A percentile compares a stretch with the other conserved stretches of the same genome.
These are phyloP conservation scores for Mobula birostris DNA, from an alignment of 2,113 vertebrate species.

Conservation along the genomic window DNA sequence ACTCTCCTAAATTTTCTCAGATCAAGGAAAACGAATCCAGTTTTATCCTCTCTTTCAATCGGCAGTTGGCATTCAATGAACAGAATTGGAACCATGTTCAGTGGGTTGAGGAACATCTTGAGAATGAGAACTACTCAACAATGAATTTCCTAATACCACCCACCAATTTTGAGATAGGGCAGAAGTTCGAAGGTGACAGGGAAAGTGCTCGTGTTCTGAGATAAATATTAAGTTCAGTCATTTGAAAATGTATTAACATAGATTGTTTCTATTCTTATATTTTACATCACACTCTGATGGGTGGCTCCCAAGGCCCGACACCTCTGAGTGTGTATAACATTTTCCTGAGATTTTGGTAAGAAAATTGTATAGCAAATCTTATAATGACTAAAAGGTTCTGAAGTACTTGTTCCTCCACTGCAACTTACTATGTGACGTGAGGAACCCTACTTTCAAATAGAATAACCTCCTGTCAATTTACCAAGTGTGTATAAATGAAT, in stretches of 20 bases:
- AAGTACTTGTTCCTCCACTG: neutral
- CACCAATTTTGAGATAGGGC: neutral
- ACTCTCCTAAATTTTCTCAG: neutral
- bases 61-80: neutral
- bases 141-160: neutral
- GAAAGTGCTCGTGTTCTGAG: neutral
- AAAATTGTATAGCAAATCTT: neutral
- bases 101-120: neutral
- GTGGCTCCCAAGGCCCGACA: neutral
- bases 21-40: neutral
- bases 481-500: neutral
- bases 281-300: neutral
- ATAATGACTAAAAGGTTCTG: neutral
- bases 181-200: neutral
- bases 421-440: neutral
- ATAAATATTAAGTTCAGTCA: neutral
- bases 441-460: neutral
- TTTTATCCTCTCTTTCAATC: neutral
- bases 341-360: slow-evolving; percentile 2
- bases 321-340: neutral
- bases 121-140: neutral
- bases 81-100: too few relatives aligned
- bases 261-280: neutral
- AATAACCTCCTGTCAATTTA: neutral
- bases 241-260: neutral